Base-by-base conservation (phyloP, 1,140 invertebrate species). In the Rhopalosiphum padi region DNA sequence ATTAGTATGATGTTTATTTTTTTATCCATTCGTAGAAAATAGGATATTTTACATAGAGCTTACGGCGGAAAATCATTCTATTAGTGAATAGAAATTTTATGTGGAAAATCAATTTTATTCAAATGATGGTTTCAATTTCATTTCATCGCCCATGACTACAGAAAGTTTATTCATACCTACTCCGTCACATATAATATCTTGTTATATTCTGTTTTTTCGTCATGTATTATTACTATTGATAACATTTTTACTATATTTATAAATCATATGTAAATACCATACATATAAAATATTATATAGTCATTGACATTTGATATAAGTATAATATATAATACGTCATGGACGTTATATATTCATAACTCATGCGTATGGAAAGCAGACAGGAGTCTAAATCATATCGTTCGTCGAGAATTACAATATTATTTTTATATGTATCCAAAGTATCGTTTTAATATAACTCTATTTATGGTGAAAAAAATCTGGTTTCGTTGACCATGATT, bases 401-500 rank as follows among this genome's bases (percentile, higher is more conserved):
- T 77, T 21, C n/a, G 15, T n/a, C 35, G 35, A 37, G 77, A 83
- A 83, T 83, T 83, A 83, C 35, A 83, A 37, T 37, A 37, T 83
- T 77, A 77, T 77, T 77, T 77, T n/a, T 77, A 86, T 86, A 43
- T 11, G 46, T 87, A 48, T 41, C 23, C 41, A 85, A 85, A 85
- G 37, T 85, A 85, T 85, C 60, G 30, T 77, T 46, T 30, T 18
- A 46, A 53, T 88, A 23, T 51, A 21, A 88, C 30, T 88, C 87
- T 89, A 89, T 89, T 89, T 89, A 89, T 53, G 87, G 87, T 55
- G 21, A 88, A 87, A 87, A 48, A 87, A 89, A 89, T 89, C 87
- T 89, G 21, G 87, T 89, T 89, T 89, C 21, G 87, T 55, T 55
- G 87, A 89, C 87, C 87, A 55, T 89, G 87, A 25, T 89, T 48